These are phyloP conservation scores for Galeopterus variegatus DNA, from an alignment of 2,113 vertebrate species.

Conservation along the genomic window DNA sequence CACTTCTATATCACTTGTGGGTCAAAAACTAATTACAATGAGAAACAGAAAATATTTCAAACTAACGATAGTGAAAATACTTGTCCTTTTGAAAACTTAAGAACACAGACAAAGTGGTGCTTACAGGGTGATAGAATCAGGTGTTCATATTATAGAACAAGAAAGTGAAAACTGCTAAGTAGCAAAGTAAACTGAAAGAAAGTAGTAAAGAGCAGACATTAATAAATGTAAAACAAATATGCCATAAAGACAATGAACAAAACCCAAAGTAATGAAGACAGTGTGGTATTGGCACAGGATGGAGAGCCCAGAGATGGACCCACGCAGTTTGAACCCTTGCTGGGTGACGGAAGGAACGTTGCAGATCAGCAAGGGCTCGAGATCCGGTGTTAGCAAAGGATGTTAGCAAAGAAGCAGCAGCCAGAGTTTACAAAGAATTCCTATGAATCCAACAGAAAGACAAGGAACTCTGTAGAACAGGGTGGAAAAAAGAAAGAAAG, in stretches of 20 bases:
- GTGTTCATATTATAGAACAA: not conserved
- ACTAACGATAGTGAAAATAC: not conserved
- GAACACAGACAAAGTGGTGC: not conserved
- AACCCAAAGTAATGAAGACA: not conserved
- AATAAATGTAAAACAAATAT: not conserved
- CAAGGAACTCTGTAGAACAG: not conserved
- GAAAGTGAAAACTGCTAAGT: not conserved
- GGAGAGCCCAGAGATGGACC: not conserved
- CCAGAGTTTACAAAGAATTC: not conserved
- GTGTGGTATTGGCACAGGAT: rapidly evolving
- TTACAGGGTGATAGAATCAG: not conserved
- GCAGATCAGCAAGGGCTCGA: not conserved
- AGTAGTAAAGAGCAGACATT: not conserved
- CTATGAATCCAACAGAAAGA: not conserved
- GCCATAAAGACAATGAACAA: not conserved
- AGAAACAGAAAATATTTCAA: not conserved
- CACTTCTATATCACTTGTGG: not conserved
- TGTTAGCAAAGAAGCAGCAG: not conserved
- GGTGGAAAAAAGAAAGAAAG: too few relatives aligned
- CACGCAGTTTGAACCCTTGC: not conserved
- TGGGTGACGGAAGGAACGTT: not conserved
- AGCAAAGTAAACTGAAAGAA: not conserved
- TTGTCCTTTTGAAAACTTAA: not conserved
- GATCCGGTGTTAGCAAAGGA: not conserved
- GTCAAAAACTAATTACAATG: not conserved